These are phyloP conservation scores for Dolichotis patagonum DNA, from an alignment of 2,113 vertebrate species.

Conservation along the genomic window DNA sequence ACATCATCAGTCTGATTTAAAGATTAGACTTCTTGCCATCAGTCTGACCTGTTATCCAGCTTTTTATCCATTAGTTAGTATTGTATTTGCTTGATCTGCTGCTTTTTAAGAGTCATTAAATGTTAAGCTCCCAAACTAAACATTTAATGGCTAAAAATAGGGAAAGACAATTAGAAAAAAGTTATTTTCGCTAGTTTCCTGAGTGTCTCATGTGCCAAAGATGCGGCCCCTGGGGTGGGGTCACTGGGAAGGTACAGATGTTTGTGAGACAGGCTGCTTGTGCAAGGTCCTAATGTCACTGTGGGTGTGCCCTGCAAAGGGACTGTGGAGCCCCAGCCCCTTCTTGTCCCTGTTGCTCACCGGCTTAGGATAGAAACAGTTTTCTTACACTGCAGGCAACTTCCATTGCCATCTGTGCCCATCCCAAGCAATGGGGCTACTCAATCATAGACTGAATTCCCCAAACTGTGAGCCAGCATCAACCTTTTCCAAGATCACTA, in stretches of 20 bases:
- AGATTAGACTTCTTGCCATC: neutral
- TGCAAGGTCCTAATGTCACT: neutral
- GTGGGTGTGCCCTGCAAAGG: neutral
- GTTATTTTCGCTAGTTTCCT: neutral
- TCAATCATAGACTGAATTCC: neutral
- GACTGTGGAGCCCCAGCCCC: neutral
- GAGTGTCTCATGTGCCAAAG: neutral
- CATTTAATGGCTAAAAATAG: slow-evolving; percentile 43
- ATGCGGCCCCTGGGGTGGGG: neutral
- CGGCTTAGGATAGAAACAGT: neutral
- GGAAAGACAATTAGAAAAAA: slow-evolving; percentile 36
- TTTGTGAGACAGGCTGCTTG: neutral
- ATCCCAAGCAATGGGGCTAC: neutral
- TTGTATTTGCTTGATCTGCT: neutral
- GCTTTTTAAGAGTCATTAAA: slow-evolving; percentile 33
- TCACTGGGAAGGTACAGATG: neutral
- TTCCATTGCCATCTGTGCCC: neutral
- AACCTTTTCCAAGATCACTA: neutral
- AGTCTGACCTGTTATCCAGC: neutral
- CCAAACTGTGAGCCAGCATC: neutral
- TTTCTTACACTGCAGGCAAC: neutral
- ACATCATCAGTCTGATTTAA: slow-evolving; percentile 73
- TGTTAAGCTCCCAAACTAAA: slow-evolving; percentile 17
- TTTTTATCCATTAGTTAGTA: neutral
- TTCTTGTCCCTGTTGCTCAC: neutral